These are phyloP conservation scores for Elymnias hypermnestra DNA, from an alignment of 1,140 invertebrate species.

Conservation along the genomic window DNA sequence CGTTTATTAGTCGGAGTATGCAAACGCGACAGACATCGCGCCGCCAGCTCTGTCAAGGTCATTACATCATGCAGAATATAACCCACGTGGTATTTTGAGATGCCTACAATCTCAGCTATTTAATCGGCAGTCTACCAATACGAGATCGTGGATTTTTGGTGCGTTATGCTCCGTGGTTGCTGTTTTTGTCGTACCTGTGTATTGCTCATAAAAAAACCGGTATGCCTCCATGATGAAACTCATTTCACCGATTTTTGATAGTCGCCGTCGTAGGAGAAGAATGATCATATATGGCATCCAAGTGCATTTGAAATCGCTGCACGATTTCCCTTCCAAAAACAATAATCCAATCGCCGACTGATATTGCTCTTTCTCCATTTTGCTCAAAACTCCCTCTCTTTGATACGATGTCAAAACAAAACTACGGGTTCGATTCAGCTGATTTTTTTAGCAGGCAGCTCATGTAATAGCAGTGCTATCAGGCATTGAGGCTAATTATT, in stretches of 20 bases:
- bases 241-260: slow-evolving; percentile 36
- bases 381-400: too few species aligned
- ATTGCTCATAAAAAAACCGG: too few species aligned
- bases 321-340: slow-evolving; percentile 17
- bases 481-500: too few species aligned
- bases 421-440: too few species aligned
- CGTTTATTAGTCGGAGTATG: slow-evolving; percentile 41
- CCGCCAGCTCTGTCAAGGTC: slow-evolving; percentile 26
- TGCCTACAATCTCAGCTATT: slow-evolving; percentile 31
- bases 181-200: too few species aligned
- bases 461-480: too few species aligned
- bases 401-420: too few species aligned
- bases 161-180: slow-evolving; percentile 35
- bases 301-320: slow-evolving; percentile 18
- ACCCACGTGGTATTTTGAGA: slow-evolving; percentile 27
- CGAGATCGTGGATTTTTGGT: slow-evolving; percentile 34
- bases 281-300: slow-evolving; percentile 32
- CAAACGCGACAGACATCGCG: slow-evolving; percentile 28
- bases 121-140: slow-evolving; percentile 35
- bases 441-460: too few species aligned
- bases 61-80: slow-evolving; percentile 39
- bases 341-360: slow-evolving; percentile 2
- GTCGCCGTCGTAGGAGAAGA: slow-evolving; percentile 27
- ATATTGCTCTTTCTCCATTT: background rate
- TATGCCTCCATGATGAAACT: slow-evolving; percentile 40